Evolutionary conservation across 2,888 invertebrate genomes (phyloP), one percentile per base, ranked within the genome.

Genomic region (Crioceris asparagi): DNA sequence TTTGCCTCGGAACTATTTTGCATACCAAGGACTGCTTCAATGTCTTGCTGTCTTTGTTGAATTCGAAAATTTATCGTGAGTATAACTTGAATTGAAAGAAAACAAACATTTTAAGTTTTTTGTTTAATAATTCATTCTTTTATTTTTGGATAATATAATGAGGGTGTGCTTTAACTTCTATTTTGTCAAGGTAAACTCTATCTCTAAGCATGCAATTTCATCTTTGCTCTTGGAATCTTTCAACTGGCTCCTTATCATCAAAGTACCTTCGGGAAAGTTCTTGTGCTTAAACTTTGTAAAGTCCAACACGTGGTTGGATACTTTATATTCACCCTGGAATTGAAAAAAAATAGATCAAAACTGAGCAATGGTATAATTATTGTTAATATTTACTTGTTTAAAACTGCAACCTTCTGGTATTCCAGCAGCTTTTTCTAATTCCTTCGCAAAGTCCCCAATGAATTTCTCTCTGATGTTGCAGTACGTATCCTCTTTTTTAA

Each of bases 21-120:
- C 67, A 70, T 47, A 66, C 70, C 1, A 56, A 64, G 12, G 70
- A 72, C 41, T 68, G 67, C 39, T 54, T 72, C 17, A 60, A 61
- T 41, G 50, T 58, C 2, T 40, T 70, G 32, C 48, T 72, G 19
- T 60, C 57, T 2, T 54, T 70, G 6, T 51, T 72, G 27, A 63
- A 69, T 49, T 54, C 59, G 6, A 56, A 61, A 39, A 48, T 64
- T 30, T 70, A 66, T 46, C 52, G 69, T 71, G 59, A 63, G 69
- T 66, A 48, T 17, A n/a, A n/a, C n/a, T n/a, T n/a, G n/a, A n/a
- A n/a, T n/a, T n/a, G n/a, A n/a, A n/a, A n/a, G 27, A 26, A 26
- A n/a, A n/a, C n/a, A n/a, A n/a, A n/a, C n/a, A n/a, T n/a, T n/a
- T n/a, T 26, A 8, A 5, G 7, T 3, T 26, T 7, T 26, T 12